Evolutionary conservation across 2,113 vertebrate genomes (phyloP), one percentile per base, ranked within the genome.

Genomic region (Pitta sordida): DNA sequence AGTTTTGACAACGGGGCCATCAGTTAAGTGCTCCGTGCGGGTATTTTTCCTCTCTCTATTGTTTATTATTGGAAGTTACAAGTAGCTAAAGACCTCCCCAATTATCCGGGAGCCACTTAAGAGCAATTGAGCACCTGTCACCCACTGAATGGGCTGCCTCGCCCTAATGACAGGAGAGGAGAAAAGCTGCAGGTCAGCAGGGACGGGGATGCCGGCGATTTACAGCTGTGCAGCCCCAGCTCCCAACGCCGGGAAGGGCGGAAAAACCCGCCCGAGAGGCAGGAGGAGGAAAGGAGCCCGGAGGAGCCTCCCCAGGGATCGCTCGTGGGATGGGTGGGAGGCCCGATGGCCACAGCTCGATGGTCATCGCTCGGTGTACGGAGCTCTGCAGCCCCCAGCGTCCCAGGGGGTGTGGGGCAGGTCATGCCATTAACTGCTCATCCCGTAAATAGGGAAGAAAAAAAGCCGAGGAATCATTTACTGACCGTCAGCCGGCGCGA

Each of bases 111-210:
- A 96, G 94, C 91, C 95, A 95, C 93, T 97, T 97, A 96, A 94
- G 91, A 90, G 95, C 96, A 92, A 97, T 96, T 91, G 96, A 97
- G 95, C 96, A 91, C 94, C 96, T 97, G 96, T 96, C 96, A 96
- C 92, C 79, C 85, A 43, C 92, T 95, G 94, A 95, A 96, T 95
- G 78, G 94, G 84, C 93, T 81, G 94, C 77, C 63, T 93, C 22
- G 49, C 79, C 94, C 94, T 96, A 96, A 96, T 83, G 95, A 95
- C 92, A 95, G 93, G 29, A 89, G 94, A 32, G 4, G 87, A 91
- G 94, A 85, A 94, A 96, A 94, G 95, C 58, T 74, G 86, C 92
- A 51, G 88, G 79, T 86, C 93, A 87, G 95, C 82, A 81, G 69
- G 3, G 86, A 59, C 27, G 51, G 73, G 83, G 93, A 79, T 51